These are phyloP conservation scores for Oxystoma pomonae DNA, from an alignment of 2,888 invertebrate species.

Conservation along the genomic window DNA sequence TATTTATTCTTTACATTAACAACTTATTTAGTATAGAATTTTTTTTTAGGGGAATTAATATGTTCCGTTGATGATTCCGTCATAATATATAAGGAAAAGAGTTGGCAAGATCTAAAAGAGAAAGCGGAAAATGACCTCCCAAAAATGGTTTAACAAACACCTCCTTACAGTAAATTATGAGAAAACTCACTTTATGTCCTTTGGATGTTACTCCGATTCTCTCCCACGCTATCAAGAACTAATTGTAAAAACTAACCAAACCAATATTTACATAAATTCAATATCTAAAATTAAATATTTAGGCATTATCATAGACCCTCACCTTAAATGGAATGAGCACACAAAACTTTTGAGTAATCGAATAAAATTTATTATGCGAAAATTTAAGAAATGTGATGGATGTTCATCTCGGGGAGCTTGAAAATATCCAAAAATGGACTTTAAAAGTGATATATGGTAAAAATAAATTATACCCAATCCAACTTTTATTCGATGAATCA, in stretches of 20 bases:
- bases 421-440: background rate
- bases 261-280: background rate
- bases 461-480: background rate
- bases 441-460: conserved; percentile 3
- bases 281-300: conserved; percentile 8
- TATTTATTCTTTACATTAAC: conserved; percentile 5
- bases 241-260: background rate
- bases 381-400: no score
- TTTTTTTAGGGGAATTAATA: background rate
- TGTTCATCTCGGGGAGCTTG: background rate
- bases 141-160: conserved; percentile 4
- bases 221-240: conserved; percentile 1
- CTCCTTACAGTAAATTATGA: conserved; percentile 9
- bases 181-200: conserved; percentile 8
- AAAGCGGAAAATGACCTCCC: conserved; percentile 5
- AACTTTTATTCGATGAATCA: background rate
- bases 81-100: conserved; percentile 2
- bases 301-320: background rate
- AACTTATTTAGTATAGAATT: background rate
- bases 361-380: no score
- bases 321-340: conserved; percentile 4
- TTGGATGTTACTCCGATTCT: conserved; percentile 1
- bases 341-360: background rate
- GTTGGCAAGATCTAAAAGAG: conserved; percentile 2
- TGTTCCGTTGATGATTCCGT: conserved; percentile 3